phyloP scores from a whole-genome alignment of 2,113 vertebrate genomes.

The Melanotaenia duboulayi region DNA sequence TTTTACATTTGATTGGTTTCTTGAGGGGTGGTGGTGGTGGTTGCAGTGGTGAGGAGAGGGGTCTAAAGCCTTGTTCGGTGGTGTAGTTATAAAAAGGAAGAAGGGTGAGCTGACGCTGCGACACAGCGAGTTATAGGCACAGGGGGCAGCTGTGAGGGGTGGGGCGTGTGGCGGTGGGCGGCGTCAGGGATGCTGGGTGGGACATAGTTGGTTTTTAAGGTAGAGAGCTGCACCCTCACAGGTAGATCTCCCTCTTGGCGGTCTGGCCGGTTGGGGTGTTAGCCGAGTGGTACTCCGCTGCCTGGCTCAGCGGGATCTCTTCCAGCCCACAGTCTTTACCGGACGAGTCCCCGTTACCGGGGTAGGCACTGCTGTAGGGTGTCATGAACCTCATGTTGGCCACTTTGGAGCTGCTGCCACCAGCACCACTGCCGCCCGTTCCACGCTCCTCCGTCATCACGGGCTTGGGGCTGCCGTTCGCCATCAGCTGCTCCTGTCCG shows the following conservation, averaged over 20 bases:
- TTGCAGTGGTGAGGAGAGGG: slow-evolving; percentile 27
- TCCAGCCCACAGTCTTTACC: slow-evolving; percentile 95
- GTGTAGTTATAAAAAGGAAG: slow-evolving; percentile 68
- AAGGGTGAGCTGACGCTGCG: slow-evolving; percentile 39
- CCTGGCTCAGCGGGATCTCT: slow-evolving; percentile 97
- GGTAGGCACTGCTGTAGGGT: slow-evolving; percentile 97
- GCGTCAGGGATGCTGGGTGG: slow-evolving; percentile 4
- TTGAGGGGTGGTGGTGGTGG: slow-evolving; percentile 20
- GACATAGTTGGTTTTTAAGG: slow-evolving; percentile 10
- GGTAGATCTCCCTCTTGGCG: slow-evolving; percentile 98
- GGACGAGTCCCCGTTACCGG: slow-evolving; percentile 90
- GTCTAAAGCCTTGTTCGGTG: slow-evolving; percentile 69
- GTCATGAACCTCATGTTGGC: slow-evolving; percentile 96
- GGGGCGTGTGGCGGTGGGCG: slow-evolving; percentile 33
- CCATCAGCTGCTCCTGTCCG: slow-evolving; percentile 90
- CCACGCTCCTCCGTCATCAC: slow-evolving; percentile 88
- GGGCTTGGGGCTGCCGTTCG: slow-evolving; percentile 93
- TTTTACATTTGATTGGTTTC: slow-evolving; percentile 71
- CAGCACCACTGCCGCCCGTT: slow-evolving; percentile 68
- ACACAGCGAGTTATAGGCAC: slow-evolving; percentile 73
- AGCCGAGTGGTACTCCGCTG: slow-evolving; percentile 91
- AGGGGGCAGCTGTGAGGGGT: slow-evolving; percentile 61
- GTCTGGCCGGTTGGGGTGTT: slow-evolving; percentile 91
- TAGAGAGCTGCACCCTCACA: slow-evolving; percentile 85
- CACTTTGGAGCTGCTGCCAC: slow-evolving; percentile 88